Base-by-base conservation (phyloP, 2,888 invertebrate species). In the Petrolisthes cinctipes region DNA sequence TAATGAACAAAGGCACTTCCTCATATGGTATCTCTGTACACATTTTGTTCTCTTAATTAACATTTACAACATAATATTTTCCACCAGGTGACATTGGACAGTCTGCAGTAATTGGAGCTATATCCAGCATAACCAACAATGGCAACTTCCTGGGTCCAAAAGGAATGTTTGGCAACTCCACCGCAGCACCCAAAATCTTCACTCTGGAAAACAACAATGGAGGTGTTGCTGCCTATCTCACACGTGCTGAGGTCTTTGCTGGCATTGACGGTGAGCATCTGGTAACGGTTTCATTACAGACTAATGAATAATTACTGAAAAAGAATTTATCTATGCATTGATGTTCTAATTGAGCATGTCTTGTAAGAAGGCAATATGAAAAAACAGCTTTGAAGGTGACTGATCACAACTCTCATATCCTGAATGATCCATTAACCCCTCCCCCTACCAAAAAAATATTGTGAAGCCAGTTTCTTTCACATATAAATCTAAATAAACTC, bases 161-260 rank as follows among this genome's bases (percentile, higher is more conserved):
- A 3, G 86, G 86, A 9, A 71, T 57, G 68, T 90, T 87, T 71
- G 61, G 71, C 54, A 89, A 90, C 86, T 73, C 82, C 61, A 91
- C 89, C n/a, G 86, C 89, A 23, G 89, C 90, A 5, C 83, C 91
- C 4, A 85, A 88, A 54, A 68, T 89, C 79, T 91, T 73, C 82
- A 87, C 89, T 11, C 86, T 89, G 0, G 57, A 76, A 14, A 68
- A 37, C 51, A 81, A 82, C 61, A 75, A 83, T 37, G 53, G 73
- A 54, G 66, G 78, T 14, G 57, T 57, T 7, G n/a, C 85, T 56
- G 56, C 86, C 11, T 82, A 86, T 68, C 75, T 91, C 71, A 88
- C 86, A 53, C 80, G 88, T 17, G 89, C 91, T 14, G 90, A 91
- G 71, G 76, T 91, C 37, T 91, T 86, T 78, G 91, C 86, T 23